Evolutionary conservation across 1,140 invertebrate genomes (phyloP).

Genomic region (Lutraria rhynchaena): DNA sequence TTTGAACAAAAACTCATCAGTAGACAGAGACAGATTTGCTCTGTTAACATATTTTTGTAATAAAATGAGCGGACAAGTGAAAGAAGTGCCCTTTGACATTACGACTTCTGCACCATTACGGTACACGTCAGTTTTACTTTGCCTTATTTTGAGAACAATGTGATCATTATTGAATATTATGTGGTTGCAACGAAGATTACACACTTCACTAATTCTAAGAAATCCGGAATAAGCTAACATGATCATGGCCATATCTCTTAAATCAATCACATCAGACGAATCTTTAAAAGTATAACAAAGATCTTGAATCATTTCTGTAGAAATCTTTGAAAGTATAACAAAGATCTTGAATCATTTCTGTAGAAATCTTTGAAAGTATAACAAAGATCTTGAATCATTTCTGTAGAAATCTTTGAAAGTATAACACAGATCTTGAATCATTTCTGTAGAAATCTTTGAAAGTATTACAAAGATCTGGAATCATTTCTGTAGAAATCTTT

Average conservation of each 20-base stretch:
- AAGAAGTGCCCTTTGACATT: slow-evolving; percentile 54
- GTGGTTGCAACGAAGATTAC: slow-evolving; percentile 46
- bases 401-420: slow-evolving; percentile 1
- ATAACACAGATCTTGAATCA: slow-evolving; percentile 4
- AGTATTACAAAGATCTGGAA: too few relatives aligned
- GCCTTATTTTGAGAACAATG: slow-evolving; percentile 31
- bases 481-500: too few relatives aligned
- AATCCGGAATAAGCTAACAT: slow-evolving; percentile 41
- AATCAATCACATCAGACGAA: slow-evolving; percentile 18
- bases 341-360: too few relatives aligned
- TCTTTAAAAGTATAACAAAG: slow-evolving; percentile 4
- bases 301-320: slow-evolving; percentile 2
- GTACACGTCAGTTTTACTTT: slow-evolving; percentile 63
- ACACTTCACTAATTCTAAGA: slow-evolving; percentile 55
- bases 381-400: too few relatives aligned
- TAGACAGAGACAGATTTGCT: slow-evolving; percentile 17
- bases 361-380: too few relatives aligned
- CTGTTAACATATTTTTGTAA: slow-evolving; percentile 53
- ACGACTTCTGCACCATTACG: slow-evolving; percentile 58
- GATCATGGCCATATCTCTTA: slow-evolving; percentile 44
- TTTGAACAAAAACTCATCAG: slow-evolving; percentile 55
- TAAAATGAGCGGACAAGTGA: slow-evolving; percentile 57
- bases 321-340: too few relatives aligned
- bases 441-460: slow-evolving; percentile 10
- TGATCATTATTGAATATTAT: slow-evolving; percentile 42